These are phyloP conservation scores for Odontamblyopus lacepedii DNA, from an alignment of 2,797 vertebrate species.

Conservation along the genomic window DNA sequence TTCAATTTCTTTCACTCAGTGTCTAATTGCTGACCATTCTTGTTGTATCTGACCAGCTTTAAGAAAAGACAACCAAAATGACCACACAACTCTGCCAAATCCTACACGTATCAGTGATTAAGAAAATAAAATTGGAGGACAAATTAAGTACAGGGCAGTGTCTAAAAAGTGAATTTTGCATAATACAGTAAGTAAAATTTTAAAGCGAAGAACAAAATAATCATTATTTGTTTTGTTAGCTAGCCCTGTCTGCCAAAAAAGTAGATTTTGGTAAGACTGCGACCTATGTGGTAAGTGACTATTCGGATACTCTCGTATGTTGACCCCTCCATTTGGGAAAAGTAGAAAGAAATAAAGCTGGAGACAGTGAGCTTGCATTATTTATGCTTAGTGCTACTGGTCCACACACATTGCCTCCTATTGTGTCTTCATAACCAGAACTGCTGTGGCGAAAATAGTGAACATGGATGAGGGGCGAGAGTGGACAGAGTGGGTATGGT, in stretches of 20 bases:
- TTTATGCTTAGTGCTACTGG: slow-evolving; percentile 80
- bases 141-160: too few relatives aligned
- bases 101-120: too few relatives aligned
- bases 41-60: too few relatives aligned
- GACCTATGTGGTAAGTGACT: slow-evolving; percentile 55
- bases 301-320: slow-evolving; percentile 72
- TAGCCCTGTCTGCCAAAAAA: slow-evolving; percentile 21
- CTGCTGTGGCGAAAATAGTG: slow-evolving; percentile 59
- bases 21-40: too few relatives aligned
- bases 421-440: slow-evolving; percentile 80
- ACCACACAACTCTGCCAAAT: too few relatives aligned
- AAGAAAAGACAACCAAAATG: too few relatives aligned
- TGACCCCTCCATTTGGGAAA: slow-evolving; percentile 63
- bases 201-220: too few relatives aligned
- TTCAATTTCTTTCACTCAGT: too few relatives aligned
- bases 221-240: too few relatives aligned
- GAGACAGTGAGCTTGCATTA: slow-evolving; percentile 83
- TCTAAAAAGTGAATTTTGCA: too few relatives aligned
- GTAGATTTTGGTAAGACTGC: slow-evolving; percentile 52
- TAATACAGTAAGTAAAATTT: too few relatives aligned
- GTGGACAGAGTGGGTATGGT: slow-evolving; percentile 16
- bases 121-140: too few relatives aligned
- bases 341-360: slow-evolving; percentile 63
- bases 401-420: slow-evolving; percentile 72
- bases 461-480: slow-evolving; percentile 59